Evolutionary conservation across 2,113 vertebrate species (phyloP).

Genomic region (Hyperopisus bebe): DNA sequence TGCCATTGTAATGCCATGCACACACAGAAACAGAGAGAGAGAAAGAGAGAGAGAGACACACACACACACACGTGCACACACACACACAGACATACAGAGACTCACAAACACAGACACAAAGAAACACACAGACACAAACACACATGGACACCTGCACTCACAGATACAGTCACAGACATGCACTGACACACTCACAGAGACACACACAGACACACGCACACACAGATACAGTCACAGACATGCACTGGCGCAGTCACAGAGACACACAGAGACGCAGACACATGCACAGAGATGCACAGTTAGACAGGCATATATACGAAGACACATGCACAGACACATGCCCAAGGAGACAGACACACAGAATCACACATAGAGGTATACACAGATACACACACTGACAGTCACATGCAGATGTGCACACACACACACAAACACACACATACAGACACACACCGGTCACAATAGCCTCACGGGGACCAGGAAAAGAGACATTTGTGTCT

Average conservation of each 20-base stretch:
- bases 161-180: background rate
- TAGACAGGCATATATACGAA: background rate
- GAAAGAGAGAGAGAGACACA: background rate
- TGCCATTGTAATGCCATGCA: conserved; percentile 26
- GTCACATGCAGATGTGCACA: conserved; percentile 10
- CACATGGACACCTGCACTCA: conserved; percentile 12
- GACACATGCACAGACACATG: background rate
- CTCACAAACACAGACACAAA: background rate
- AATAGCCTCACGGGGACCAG: conserved; percentile 13
- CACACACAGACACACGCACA: background rate
- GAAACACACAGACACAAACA: conserved; percentile 31
- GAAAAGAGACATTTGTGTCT: conserved; percentile 21
- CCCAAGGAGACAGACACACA: background rate
- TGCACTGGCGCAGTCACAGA: too few relatives aligned
- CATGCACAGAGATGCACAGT: background rate
- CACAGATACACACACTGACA: conserved; percentile 21
- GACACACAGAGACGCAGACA: conserved; percentile 18
- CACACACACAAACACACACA: background rate
- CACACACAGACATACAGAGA: conserved; percentile 29
- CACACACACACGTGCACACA: background rate
- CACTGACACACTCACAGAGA: conserved; percentile 28
- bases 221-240: background rate
- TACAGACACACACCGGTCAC: conserved; percentile 9
- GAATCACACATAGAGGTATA: conserved; percentile 3
- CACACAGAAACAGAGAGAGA: conserved; percentile 19